These are phyloP conservation scores for Phenacoccus solenopsis DNA, from an alignment of 1,140 invertebrate species.

Conservation along the genomic window DNA sequence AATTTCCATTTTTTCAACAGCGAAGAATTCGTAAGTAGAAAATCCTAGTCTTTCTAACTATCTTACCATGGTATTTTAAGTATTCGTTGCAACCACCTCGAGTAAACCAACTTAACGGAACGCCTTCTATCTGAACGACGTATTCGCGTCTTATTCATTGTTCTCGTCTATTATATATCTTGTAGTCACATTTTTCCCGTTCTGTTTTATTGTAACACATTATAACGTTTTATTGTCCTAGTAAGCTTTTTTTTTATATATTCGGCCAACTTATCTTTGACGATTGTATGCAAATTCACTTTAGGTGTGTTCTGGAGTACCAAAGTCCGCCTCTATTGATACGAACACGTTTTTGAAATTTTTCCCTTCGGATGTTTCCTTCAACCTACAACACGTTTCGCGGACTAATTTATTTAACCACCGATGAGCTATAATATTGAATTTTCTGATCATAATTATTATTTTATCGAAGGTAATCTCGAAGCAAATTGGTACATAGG, in stretches of 20 bases:
- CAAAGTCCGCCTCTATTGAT: background rate
- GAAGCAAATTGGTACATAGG: too few species aligned
- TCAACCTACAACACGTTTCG: background rate
- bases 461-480: too few species aligned
- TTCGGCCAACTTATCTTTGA: constrained; percentile 2
- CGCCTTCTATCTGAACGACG: background rate
- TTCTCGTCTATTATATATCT: constrained; percentile 8
- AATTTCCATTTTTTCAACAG: too few species aligned
- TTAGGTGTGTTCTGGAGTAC: constrained; percentile 6
- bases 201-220: constrained; percentile 7
- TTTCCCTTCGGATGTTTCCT: background rate
- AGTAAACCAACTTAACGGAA: background rate
- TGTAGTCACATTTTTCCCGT: constrained; percentile 6
- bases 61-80: too few species aligned
- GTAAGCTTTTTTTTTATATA: constrained; percentile 10
- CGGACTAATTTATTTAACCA: background rate
- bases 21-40: too few species aligned
- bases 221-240: constrained; percentile 8
- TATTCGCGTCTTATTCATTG: constrained; percentile 6
- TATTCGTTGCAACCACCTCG: background rate
- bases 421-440: background rate
- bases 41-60: too few species aligned
- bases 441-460: too few species aligned
- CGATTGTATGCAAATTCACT: constrained; percentile 10
- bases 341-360: background rate